Conservation (phyloP, 2,888 invertebrate species). For the Drosophila lacicola region DNA sequence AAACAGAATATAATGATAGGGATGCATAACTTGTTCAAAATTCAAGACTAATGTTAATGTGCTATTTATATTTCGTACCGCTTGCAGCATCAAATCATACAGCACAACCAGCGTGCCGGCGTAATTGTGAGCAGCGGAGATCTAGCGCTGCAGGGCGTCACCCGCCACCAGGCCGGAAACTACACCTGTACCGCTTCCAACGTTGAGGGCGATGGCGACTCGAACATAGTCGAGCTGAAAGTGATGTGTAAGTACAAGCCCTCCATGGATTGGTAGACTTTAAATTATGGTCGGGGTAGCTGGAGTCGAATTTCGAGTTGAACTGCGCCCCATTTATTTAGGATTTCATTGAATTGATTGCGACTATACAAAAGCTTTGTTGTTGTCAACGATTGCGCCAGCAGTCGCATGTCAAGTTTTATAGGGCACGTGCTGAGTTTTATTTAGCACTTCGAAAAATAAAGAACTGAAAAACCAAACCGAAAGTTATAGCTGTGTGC, state of each 20-base stretch:
- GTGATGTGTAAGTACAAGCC: slow-evolving; percentile 93
- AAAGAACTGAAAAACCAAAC: not conserved
- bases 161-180: slow-evolving; percentile 92
- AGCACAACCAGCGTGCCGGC: slow-evolving; percentile 94
- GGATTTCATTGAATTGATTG: slow-evolving; percentile 48
- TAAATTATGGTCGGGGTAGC: slow-evolving; percentile 16
- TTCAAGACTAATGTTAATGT: slow-evolving; percentile 22
- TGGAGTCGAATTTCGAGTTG: not conserved
- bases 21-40: not conserved
- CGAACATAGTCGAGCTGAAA: slow-evolving; percentile 91
- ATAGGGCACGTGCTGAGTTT: slow-evolving; percentile 56
- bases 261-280: slow-evolving; percentile 16
- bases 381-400: slow-evolving; percentile 26
- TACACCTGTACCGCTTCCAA: slow-evolving; percentile 96
- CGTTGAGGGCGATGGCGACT: slow-evolving; percentile 95
- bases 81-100: slow-evolving; percentile 92
- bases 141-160: slow-evolving; percentile 92
- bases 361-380: slow-evolving; percentile 34
- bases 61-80: slow-evolving; percentile 20
- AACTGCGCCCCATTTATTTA: slow-evolving; percentile 31
- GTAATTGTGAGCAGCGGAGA: slow-evolving; percentile 94
- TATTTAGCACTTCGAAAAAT: slow-evolving; percentile 32
- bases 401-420: slow-evolving; percentile 39
- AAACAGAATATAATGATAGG: not conserved
- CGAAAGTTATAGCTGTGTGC: slow-evolving; percentile 44